These are phyloP conservation scores for Acronicta alni DNA, from an alignment of 2,888 invertebrate genomes.

Conservation along the genomic window DNA sequence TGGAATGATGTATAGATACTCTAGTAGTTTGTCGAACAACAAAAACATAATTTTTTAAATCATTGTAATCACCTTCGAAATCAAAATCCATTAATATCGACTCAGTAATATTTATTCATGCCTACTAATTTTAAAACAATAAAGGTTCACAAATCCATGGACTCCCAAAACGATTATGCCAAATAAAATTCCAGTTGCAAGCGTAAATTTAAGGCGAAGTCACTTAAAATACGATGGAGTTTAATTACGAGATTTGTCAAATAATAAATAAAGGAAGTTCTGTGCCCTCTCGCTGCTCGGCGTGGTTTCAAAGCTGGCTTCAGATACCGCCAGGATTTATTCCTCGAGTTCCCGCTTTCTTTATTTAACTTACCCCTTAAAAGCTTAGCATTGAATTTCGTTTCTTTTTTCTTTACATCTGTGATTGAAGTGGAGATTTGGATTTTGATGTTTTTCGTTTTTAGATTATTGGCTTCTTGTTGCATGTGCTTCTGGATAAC, in stretches of 20 bases:
- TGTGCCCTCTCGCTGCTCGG: constrained; percentile 45
- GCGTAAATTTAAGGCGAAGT: constrained; percentile 54
- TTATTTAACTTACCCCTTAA: constrained; percentile 63
- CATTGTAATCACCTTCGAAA: constrained; percentile 14
- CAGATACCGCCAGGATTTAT: constrained; percentile 66
- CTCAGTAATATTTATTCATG: constrained; percentile 44
- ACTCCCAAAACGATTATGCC: constrained; percentile 35
- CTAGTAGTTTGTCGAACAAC: too few species aligned
- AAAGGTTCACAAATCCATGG: constrained; percentile 32
- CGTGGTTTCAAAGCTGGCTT: constrained; percentile 61
- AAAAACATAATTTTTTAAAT: constrained; percentile 3
- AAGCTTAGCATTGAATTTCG: constrained; percentile 48
- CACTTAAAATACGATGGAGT: constrained; percentile 64
- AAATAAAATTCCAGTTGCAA: constrained; percentile 49
- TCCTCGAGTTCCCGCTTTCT: constrained; percentile 53
- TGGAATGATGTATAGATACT: too few species aligned
- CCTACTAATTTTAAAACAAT: constrained; percentile 41
- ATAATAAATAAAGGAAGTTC: constrained; percentile 70
- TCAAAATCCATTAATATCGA: constrained; percentile 37
- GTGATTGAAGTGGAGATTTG: constrained; percentile 30
- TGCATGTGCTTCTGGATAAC: background rate
- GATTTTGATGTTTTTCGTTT: constrained; percentile 24
- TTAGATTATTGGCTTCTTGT: constrained; percentile 23
- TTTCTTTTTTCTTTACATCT: constrained; percentile 39
- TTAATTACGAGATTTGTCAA: constrained; percentile 74